A percentile compares a stretch with the other conserved stretches of the same genome.
These are phyloP conservation scores for Callipepla californica DNA, from an alignment of 2,113 vertebrate species.

Conservation along the genomic window DNA sequence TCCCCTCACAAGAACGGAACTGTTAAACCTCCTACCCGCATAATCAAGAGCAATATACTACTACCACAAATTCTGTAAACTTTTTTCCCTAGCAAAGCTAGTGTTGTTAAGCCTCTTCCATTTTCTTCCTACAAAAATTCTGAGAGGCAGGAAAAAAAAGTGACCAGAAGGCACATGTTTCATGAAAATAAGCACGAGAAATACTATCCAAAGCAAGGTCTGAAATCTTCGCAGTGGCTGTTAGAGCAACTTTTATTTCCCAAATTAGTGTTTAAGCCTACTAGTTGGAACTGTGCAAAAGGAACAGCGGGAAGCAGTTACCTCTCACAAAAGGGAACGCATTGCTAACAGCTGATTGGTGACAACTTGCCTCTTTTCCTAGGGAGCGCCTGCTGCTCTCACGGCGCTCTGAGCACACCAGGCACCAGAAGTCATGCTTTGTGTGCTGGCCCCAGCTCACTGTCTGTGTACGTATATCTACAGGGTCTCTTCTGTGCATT, in stretches of 20 bases:
- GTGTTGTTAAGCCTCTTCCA: neutral
- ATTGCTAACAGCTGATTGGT: neutral
- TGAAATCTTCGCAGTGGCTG: conserved; percentile 4
- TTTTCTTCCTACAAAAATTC: neutral
- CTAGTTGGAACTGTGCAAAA: conserved; percentile 26
- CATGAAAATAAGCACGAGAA: neutral
- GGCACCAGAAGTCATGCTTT: neutral
- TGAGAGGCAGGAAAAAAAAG: neutral
- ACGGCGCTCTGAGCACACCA: conserved; percentile 1
- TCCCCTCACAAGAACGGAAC: neutral
- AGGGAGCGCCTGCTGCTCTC: neutral
- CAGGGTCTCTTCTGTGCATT: neutral
- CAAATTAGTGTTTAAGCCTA: conserved; percentile 29
- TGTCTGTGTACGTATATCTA: neutral
- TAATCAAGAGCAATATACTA: neutral
- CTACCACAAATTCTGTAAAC: neutral
- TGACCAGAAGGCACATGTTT: neutral
- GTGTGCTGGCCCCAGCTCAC: neutral
- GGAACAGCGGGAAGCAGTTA: conserved; percentile 50
- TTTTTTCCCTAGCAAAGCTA: neutral
- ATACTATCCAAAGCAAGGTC: neutral
- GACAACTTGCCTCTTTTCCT: neutral
- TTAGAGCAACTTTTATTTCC: conserved; percentile 21
- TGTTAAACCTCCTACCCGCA: neutral
- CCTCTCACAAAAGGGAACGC: conserved; percentile 15